Conservation (phyloP, 2,888 invertebrate genomes). For the Dorcus parallelipipedus region DNA sequence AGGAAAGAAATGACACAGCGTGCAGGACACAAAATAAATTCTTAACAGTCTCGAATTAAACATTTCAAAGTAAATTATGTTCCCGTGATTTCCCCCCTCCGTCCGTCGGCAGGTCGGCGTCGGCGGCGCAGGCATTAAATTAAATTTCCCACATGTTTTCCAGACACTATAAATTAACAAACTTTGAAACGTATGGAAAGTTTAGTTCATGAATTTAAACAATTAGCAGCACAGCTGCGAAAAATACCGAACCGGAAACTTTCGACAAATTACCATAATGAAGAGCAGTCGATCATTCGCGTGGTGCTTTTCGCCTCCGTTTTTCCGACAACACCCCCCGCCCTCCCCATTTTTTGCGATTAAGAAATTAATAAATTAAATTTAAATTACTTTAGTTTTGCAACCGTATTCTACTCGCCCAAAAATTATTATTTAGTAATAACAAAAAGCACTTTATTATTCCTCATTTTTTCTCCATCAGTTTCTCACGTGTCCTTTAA, state of each 20-base stretch:
- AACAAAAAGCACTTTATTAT: too few species aligned
- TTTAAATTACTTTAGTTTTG: too few species aligned
- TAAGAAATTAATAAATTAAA: too few species aligned
- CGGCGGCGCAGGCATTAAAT: constrained; percentile 22
- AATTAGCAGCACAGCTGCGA: constrained; percentile 34
- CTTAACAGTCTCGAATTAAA: not conserved
- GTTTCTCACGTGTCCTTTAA: too few species aligned
- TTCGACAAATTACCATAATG: constrained; percentile 21
- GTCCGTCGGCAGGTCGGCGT: not conserved
- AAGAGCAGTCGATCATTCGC: constrained; percentile 26
- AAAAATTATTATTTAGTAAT: too few species aligned
- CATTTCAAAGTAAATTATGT: constrained; percentile 9
- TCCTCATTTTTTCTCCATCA: too few species aligned
- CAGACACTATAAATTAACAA: constrained; percentile 41
- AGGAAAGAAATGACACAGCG: not conserved
- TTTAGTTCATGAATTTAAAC: constrained; percentile 38
- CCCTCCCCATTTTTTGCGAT: too few species aligned
- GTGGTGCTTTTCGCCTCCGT: constrained; percentile 13
- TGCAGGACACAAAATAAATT: not conserved
- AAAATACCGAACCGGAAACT: constrained; percentile 27
- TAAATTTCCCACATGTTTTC: constrained; percentile 40
- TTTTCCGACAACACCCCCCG: not conserved
- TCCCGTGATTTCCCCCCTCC: constrained; percentile 1
- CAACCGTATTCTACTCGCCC: too few species aligned
- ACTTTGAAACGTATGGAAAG: constrained; percentile 34